These are phyloP conservation scores for Chrysopilus asiliformis DNA, from an alignment of 2,888 invertebrate species.

Conservation along the genomic window DNA sequence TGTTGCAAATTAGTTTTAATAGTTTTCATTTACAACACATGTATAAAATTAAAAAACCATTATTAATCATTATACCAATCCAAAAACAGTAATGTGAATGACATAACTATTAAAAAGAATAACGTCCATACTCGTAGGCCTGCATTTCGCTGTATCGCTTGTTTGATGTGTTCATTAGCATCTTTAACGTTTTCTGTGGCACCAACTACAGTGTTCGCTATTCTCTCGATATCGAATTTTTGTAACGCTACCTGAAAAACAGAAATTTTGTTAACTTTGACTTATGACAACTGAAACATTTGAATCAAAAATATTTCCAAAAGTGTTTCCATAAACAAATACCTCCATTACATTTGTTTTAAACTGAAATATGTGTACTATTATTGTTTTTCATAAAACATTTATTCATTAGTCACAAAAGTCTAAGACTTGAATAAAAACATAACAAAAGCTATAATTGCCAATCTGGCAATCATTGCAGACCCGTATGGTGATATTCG, in stretches of 20 bases:
- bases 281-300: too few species aligned
- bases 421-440: too few species aligned
- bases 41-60: too few species aligned
- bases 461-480: too few species aligned
- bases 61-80: constrained; percentile 94
- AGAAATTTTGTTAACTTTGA: neutral
- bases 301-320: too few species aligned
- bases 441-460: too few species aligned
- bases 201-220: constrained; percentile 76
- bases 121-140: constrained; percentile 87
- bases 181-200: constrained; percentile 92
- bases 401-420: too few species aligned
- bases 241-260: constrained; percentile 62
- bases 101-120: constrained; percentile 91
- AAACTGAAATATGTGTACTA: neutral
- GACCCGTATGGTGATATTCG: too few species aligned
- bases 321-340: neutral
- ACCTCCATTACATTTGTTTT: neutral
- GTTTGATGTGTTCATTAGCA: constrained; percentile 92
- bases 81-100: constrained; percentile 86
- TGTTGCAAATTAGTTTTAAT: too few species aligned
- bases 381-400: too few species aligned
- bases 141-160: constrained; percentile 94
- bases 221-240: constrained; percentile 83
- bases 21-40: too few species aligned